Conservation (phyloP, 2,113 vertebrate species). For the Phalacrocorax aristotelis region DNA sequence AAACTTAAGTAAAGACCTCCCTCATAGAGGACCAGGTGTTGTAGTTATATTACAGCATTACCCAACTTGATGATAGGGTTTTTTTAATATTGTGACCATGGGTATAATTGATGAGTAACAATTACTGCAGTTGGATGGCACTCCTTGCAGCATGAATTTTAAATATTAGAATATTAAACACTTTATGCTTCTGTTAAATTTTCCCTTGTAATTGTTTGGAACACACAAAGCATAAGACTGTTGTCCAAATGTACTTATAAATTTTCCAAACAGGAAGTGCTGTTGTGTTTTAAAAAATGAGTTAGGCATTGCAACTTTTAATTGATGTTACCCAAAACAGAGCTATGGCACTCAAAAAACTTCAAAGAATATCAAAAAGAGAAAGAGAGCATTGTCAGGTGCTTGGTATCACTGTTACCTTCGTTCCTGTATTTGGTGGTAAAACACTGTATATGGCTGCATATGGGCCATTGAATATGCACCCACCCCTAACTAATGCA, state of each 20-base stretch:
- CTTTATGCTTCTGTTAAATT: background rate
- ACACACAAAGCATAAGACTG: background rate
- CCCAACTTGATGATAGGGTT: fast-evolving
- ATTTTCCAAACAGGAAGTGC: background rate
- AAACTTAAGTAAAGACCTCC: background rate
- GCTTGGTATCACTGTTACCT: background rate
- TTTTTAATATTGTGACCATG: background rate
- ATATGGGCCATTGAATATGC: background rate
- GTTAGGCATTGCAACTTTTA: background rate
- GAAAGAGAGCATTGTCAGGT: background rate
- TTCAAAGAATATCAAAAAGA: background rate
- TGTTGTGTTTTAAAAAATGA: background rate
- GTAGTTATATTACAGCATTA: background rate
- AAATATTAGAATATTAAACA: background rate
- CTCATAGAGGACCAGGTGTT: background rate
- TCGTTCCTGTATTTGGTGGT: background rate
- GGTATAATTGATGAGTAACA: background rate
- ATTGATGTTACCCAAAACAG: background rate
- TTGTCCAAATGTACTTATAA: background rate
- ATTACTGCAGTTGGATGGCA: background rate
- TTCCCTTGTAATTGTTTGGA: background rate
- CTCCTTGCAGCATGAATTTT: background rate
- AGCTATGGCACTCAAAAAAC: background rate
- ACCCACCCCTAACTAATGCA: background rate
- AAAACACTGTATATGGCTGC: background rate